phyloP scores from a whole-genome alignment of 2,888 invertebrate genomes.

The Seira ritae region DNA sequence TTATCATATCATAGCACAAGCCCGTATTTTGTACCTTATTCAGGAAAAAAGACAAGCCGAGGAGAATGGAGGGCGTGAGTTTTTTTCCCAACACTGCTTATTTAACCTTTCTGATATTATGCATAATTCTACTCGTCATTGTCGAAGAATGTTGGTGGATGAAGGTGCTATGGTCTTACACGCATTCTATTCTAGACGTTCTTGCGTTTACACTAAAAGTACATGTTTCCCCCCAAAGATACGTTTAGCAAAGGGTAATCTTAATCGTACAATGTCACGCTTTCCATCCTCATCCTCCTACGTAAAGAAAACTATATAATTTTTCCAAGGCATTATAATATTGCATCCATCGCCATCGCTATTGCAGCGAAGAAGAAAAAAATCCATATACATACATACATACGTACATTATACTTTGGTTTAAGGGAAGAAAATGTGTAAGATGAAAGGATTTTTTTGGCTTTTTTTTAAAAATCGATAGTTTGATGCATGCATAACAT shows the following conservation, averaged over 20 bases:
- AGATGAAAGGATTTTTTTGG: background rate
- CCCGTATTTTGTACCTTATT: background rate
- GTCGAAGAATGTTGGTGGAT: background rate
- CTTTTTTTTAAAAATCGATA: slow-evolving; percentile 4
- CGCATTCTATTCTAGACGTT: too few species aligned
- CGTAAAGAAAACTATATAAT: too few species aligned
- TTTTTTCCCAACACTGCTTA: slow-evolving; percentile 6
- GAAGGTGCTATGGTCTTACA: too few species aligned
- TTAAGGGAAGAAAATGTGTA: background rate
- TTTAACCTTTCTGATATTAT: slow-evolving; percentile 39
- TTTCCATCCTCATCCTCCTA: background rate
- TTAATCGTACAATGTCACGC: background rate
- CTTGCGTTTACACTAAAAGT: too few species aligned
- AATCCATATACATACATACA: too few species aligned
- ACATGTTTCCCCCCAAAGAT: too few species aligned
- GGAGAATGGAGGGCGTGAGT: slow-evolving; percentile 22
- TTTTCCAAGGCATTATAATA: background rate
- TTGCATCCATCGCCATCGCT: background rate
- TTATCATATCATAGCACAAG: too few species aligned
- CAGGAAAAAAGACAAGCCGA: background rate
- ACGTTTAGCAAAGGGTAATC: background rate
- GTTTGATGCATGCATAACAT: slow-evolving; percentile 16
- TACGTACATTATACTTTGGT: background rate
- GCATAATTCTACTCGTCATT: slow-evolving; percentile 25
- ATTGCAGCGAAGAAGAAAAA: background rate